These are phyloP conservation scores for Schizaphis graminum DNA, from an alignment of 2,888 invertebrate genomes.

Conservation along the genomic window DNA sequence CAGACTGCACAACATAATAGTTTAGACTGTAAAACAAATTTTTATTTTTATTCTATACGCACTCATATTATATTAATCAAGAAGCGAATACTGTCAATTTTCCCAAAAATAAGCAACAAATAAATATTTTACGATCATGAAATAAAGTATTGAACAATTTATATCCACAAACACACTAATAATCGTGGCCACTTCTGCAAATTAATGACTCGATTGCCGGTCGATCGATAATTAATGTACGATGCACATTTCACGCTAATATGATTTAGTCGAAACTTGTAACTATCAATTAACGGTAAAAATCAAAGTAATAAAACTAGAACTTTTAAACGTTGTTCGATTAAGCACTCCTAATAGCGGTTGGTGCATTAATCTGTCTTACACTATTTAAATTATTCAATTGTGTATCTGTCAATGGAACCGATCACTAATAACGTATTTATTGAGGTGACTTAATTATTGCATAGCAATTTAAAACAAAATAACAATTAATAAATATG, in stretches of 20 bases:
- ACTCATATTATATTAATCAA: background rate
- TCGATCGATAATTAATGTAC: background rate
- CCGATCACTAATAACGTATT: too few species aligned
- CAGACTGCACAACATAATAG: background rate
- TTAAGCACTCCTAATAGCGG: too few species aligned
- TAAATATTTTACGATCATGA: background rate
- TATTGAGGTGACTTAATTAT: too few species aligned
- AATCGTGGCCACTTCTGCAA: background rate
- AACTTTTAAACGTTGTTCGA: background rate
- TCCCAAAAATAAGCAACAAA: background rate
- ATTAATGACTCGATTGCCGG: background rate
- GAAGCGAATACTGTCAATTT: background rate
- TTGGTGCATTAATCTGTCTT: too few species aligned
- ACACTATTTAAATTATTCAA: too few species aligned
- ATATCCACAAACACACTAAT: too few species aligned
- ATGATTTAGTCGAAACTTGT: background rate
- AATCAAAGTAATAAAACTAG: background rate
- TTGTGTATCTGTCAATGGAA: too few species aligned
- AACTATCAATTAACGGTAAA: background rate
- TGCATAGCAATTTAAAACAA: too few species aligned
- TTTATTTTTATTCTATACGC: background rate
- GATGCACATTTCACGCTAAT: background rate
- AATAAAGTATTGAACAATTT: too few species aligned
- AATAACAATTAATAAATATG: too few species aligned
- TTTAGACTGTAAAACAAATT: background rate